Conservation (phyloP, 2,888 invertebrate genomes). For the Ophioninae sp. region DNA sequence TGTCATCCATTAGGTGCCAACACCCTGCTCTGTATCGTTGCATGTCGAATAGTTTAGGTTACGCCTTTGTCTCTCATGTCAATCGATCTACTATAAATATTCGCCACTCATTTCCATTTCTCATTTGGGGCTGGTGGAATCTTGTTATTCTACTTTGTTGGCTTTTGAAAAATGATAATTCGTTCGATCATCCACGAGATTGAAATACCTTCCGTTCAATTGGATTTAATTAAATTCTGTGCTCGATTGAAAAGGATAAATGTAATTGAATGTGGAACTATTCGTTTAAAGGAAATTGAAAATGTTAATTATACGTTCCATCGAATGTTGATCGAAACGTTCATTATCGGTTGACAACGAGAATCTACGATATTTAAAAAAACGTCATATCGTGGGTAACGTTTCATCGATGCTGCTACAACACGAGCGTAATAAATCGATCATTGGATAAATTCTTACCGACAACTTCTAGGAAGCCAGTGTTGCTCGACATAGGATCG, state of each 20-base stretch:
- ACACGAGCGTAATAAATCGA: not conserved
- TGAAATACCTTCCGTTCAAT: too few relatives aligned
- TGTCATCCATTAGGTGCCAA: not conserved
- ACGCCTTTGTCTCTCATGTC: conserved; percentile 4
- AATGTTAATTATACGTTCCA: too few relatives aligned
- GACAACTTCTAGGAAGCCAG: conserved; percentile 82
- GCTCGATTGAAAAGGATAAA: too few relatives aligned
- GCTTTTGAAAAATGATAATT: too few relatives aligned
- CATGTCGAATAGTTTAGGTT: not conserved
- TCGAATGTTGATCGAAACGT: too few relatives aligned
- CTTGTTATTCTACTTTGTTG: not conserved
- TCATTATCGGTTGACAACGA: too few relatives aligned
- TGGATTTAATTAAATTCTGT: too few relatives aligned
- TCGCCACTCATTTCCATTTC: not conserved
- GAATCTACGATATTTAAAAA: too few relatives aligned
- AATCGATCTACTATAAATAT: not conserved
- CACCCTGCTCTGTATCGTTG: not conserved
- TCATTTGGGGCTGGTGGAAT: not conserved
- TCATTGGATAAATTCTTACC: conserved; percentile 76
- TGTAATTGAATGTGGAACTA: too few relatives aligned
- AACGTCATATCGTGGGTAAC: not conserved
- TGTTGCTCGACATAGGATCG: conserved; percentile 82
- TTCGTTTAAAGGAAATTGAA: too few relatives aligned
- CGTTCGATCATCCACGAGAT: too few relatives aligned
- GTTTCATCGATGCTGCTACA: not conserved